phyloP scores from a whole-genome alignment of 1,140 invertebrate species.

The Brachionus calyciflorus region DNA sequence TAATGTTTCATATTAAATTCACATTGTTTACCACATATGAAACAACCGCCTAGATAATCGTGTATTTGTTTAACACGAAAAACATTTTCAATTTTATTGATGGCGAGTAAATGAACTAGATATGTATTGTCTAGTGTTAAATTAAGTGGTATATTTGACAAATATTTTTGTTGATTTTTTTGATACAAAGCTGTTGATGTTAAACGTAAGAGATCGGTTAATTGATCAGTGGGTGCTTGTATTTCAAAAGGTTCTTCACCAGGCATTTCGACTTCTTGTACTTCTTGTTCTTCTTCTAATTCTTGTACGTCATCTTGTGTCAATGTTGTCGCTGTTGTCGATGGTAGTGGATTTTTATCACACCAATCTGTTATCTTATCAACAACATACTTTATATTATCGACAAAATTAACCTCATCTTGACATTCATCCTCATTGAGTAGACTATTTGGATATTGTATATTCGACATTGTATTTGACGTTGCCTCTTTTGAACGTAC shows the following conservation, averaged over 20 bases:
- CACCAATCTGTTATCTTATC: neutral
- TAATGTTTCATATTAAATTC: slow-evolving; percentile 46
- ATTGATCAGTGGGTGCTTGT: neutral
- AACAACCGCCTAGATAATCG: slow-evolving; percentile 34
- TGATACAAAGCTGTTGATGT: slow-evolving; percentile 23
- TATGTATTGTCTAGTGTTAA: neutral
- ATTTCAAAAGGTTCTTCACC: slow-evolving; percentile 9
- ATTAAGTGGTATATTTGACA: slow-evolving; percentile 2
- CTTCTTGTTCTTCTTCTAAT: slow-evolving; percentile 42
- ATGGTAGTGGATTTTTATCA: neutral
- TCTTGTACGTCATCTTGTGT: slow-evolving; percentile 38
- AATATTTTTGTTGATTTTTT: slow-evolving; percentile 25
- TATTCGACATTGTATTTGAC: neutral
- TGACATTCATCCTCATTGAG: neutral
- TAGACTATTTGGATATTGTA: neutral
- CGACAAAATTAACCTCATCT: neutral
- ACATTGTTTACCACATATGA: slow-evolving; percentile 39
- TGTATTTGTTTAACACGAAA: slow-evolving; percentile 46
- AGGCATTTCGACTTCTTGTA: slow-evolving; percentile 40
- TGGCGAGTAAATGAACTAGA: slow-evolving; percentile 32
- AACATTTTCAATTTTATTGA: slow-evolving; percentile 46
- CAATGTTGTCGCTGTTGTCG: neutral
- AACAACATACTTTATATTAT: slow-evolving; percentile 4
- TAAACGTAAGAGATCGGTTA: slow-evolving; percentile 15
- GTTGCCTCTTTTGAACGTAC: neutral